These are phyloP conservation scores for Meda fulgida DNA, from an alignment of 2,797 vertebrate genomes.

Conservation along the genomic window DNA sequence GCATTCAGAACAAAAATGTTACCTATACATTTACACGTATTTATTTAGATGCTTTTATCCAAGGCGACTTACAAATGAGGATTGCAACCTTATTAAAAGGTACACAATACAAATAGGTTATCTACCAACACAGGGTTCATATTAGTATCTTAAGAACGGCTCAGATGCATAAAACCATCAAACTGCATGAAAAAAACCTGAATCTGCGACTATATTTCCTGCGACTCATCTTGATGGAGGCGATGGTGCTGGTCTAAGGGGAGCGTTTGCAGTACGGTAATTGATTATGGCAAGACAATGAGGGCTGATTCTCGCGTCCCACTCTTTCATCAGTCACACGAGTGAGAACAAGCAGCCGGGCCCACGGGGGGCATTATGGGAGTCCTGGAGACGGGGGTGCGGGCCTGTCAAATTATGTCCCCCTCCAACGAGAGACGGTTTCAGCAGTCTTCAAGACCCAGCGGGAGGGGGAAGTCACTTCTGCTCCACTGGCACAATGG, in stretches of 20 bases:
- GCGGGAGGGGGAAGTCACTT: slow-evolving; percentile 63
- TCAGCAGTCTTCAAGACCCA: slow-evolving; percentile 42
- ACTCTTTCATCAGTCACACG: slow-evolving; percentile 48
- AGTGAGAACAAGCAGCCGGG: slow-evolving; percentile 25
- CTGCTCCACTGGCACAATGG: slow-evolving; percentile 47
- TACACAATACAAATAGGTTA: background rate
- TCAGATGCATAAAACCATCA: background rate
- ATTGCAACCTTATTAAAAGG: background rate
- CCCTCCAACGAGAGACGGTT: slow-evolving; percentile 37
- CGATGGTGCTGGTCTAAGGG: background rate
- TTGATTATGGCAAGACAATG: slow-evolving; percentile 49
- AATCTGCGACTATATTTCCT: background rate
- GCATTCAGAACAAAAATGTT: background rate
- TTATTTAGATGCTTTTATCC: background rate
- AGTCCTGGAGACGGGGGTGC: slow-evolving; percentile 24
- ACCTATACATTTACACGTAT: background rate
- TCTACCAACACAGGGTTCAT: background rate
- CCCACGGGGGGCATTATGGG: slow-evolving; percentile 32
- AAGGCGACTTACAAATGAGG: background rate
- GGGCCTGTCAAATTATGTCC: slow-evolving; percentile 58
- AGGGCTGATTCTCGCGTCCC: slow-evolving; percentile 37
- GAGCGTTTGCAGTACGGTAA: slow-evolving; percentile 36
- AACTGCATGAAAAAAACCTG: background rate
- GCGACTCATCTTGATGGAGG: background rate
- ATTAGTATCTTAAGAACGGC: background rate